Percentiles rank a stretch among this genome's conserved stretches.
phyloP scores from a whole-genome alignment of 2,797 vertebrate genomes.

The Holocentrus rufus region DNA sequence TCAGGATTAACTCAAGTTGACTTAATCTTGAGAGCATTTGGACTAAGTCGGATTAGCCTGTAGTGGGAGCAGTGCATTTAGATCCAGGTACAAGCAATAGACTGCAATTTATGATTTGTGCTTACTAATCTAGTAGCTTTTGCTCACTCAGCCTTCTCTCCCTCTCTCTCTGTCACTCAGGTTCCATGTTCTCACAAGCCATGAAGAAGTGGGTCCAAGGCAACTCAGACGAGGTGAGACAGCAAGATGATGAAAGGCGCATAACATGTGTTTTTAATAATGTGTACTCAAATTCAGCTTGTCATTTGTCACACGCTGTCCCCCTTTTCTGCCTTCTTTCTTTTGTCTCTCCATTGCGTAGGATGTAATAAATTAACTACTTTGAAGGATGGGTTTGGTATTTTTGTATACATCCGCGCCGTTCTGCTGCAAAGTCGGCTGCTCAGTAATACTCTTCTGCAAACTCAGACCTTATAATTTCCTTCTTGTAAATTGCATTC shows the following conservation, averaged over 20 bases:
- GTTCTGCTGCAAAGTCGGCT: too few species aligned
- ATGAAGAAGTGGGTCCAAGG: conserved; percentile 99
- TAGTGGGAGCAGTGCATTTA: background rate
- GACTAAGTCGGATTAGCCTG: background rate
- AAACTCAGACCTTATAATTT: too few species aligned
- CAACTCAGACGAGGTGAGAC: conserved; percentile 93
- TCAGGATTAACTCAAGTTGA: conserved; percentile 13
- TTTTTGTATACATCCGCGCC: too few species aligned
- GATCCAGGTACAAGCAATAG: background rate
- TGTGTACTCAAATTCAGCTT: background rate
- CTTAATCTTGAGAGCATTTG: background rate
- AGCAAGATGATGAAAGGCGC: conserved; percentile 7
- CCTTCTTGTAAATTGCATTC: too few species aligned
- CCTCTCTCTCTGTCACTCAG: conserved; percentile 75
- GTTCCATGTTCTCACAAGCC: conserved; percentile 99
- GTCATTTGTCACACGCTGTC: background rate
- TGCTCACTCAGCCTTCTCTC: conserved; percentile 18
- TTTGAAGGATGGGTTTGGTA: too few species aligned
- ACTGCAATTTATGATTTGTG: background rate
- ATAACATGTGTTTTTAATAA: background rate
- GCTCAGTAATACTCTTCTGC: too few species aligned
- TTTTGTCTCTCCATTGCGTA: background rate
- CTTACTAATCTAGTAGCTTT: background rate
- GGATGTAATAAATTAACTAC: conserved; percentile 23
- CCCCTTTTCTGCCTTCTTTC: background rate